Evolutionary conservation across 2,113 vertebrate species (phyloP), one percentile per base, ranked within the genome.

Genomic region (Tonatia bakeri): DNA sequence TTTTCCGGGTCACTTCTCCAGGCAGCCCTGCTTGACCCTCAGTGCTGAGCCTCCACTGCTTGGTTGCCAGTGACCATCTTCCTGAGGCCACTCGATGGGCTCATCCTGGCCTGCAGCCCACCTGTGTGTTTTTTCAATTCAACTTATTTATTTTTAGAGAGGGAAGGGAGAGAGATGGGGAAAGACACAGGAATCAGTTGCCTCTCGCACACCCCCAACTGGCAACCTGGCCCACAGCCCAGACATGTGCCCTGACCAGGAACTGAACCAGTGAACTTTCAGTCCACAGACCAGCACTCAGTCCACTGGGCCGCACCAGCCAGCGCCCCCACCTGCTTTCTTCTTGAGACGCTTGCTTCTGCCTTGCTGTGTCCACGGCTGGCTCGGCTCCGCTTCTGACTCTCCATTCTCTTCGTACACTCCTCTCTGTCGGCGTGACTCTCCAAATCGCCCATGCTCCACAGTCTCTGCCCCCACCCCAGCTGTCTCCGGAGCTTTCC

Each of bases 101-200:
- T 59, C 14, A 5, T 47, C 56, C 15, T 61, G 14, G 43, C 13
- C 7, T 50, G 19, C 1, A 2, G 7, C 22, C 47, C 1, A 0
- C 15, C 69, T 40, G 14, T 61, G 22, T 10, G 22, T 26, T 26
- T 59, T 59, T 59, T 59, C 7, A 56, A 9, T 64, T 64, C 14
- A 31, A 64, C 13, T 31, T 64, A 14, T 24, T 64, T 31, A 64
- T 64, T 64, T 64, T 31, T 64, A 61, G 24, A 31, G 59, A 13
- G 12, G 28, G 26, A 14, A 61, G 28, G 26, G 59, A 61, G 26
- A 4, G 12, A 26, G 61, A 14, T 9, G 31, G 28, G 61, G 61
- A 31, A 28, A 14, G 61, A 15, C 31, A 31, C 28, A 64, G 14
- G 13, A 15, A 31, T 64, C 26, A 31, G 11, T 28, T 61, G 59